phyloP scores from a whole-genome alignment of 2,797 vertebrate genomes.

The Manis crassicaudata region DNA sequence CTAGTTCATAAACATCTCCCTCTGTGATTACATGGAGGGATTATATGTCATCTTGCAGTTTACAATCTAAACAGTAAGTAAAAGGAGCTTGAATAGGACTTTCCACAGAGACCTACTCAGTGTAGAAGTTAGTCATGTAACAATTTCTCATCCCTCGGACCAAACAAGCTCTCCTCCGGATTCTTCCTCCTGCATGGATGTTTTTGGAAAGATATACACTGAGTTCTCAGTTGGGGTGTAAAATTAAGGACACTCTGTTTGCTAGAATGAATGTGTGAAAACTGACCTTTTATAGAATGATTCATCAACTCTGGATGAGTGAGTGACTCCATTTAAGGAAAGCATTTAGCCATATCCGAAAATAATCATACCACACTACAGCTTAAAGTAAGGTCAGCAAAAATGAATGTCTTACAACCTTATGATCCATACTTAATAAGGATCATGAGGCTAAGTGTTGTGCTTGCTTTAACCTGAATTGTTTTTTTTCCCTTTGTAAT shows the following conservation, averaged over 20 bases:
- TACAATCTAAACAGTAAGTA: not conserved
- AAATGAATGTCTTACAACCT: not conserved
- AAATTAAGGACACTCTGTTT: not conserved
- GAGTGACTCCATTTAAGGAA: not conserved
- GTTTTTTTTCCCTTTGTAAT: not conserved
- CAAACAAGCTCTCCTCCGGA: not conserved
- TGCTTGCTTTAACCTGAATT: not conserved
- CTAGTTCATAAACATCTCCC: not conserved
- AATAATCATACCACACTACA: not conserved
- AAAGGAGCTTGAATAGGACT: not conserved
- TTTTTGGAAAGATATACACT: not conserved
- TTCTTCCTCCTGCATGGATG: not conserved
- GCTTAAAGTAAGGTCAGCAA: not conserved
- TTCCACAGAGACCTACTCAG: not conserved
- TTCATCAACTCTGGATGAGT: not conserved
- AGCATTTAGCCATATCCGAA: not conserved
- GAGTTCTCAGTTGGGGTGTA: not conserved
- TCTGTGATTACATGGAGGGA: not conserved
- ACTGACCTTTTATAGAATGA: not conserved
- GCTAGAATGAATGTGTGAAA: not conserved
- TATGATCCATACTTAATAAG: not conserved
- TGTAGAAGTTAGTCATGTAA: not conserved
- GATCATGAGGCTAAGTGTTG: not conserved
- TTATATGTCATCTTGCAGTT: not conserved
- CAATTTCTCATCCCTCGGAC: not conserved